Base-by-base conservation (phyloP, 2,113 vertebrate genomes). In the Chaetodon trifascialis region DNA sequence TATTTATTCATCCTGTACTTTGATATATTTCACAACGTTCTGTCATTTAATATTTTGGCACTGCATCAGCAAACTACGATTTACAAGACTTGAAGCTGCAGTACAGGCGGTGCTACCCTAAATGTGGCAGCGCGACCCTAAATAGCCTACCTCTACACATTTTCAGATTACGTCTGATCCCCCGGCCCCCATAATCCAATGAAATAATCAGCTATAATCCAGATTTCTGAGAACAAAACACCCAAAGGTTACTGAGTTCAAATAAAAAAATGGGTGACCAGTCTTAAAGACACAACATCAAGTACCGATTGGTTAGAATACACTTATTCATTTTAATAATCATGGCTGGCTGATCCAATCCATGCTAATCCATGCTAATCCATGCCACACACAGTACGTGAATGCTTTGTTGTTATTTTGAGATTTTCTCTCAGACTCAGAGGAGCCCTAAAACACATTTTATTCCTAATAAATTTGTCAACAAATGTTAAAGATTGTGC, bases 121-220 rank as follows among this genome's bases (percentile, higher is more conserved):
- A 54, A 82, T 68, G 52, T 11, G 0, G 25, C 68, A 42, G 44
- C 49, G 8, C 42, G 25, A 81, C 36, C 58, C n/a, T 86, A 76
- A 89, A 92, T 60, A 86, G 82, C 88, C 67, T 72, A 76, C 68
- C 76, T 83, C 70, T 72, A 85, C 84, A 91, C 73, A 86, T 91
- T 90, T 86, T 59, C 52, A 86, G 89, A 91, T 91, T 91, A 90
- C 84, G 79, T 80, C 74, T 68, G 79, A 87, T 89, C 75, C 63
- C 68, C 67, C 54, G 67, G 79, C 84, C 64, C 62, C 56, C 52
- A 79, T 91, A 90, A 92, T 92, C 89, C 84, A 80, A 51, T 86
- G 69, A 59, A 81, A 82, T 89, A 74, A 80, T 79, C 69, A 63
- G 69, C 67, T 70, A 68, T 85, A 90, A 93, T 90, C 88, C 86